These are phyloP conservation scores for Oligia fasciuncula DNA, from an alignment of 2,888 invertebrate species.

Conservation along the genomic window DNA sequence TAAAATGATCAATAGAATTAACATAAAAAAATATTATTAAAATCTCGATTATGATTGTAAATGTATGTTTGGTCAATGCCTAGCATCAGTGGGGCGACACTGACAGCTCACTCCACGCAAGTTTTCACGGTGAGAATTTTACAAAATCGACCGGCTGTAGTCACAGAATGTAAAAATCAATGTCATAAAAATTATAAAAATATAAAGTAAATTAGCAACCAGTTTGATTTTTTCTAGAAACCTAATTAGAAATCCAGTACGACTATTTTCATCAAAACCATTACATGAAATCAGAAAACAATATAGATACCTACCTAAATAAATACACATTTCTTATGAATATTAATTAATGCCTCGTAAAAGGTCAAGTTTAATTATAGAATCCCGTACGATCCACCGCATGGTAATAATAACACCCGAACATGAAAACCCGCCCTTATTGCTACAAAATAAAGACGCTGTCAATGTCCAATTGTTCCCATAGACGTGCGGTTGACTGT, in stretches of 20 bases:
- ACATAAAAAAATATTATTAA: no score
- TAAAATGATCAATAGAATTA: no score
- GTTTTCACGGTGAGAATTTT: no score
- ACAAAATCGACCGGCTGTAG: no score
- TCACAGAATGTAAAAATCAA: no score
- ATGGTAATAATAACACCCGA: background rate
- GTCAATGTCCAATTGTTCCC: background rate
- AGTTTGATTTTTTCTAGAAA: background rate
- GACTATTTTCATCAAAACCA: background rate
- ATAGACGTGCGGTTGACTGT: slow-evolving; percentile 19
- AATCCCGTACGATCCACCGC: slow-evolving; percentile 14
- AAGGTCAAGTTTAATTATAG: slow-evolving; percentile 69
- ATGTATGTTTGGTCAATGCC: no score
- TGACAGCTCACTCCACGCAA: no score
- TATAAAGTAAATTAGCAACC: no score
- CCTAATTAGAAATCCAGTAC: background rate
- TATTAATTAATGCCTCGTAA: slow-evolving; percentile 34
- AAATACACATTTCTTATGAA: slow-evolving; percentile 33
- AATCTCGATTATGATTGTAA: no score
- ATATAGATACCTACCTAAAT: background rate
- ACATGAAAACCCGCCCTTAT: background rate
- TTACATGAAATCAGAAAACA: background rate
- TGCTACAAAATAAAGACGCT: background rate
- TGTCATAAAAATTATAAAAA: no score
- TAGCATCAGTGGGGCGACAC: no score